Percentiles rank a stretch among this genome's conserved stretches.
phyloP scores from a whole-genome alignment of 1,140 invertebrate species.

The Plectrocnemia conspersa region DNA sequence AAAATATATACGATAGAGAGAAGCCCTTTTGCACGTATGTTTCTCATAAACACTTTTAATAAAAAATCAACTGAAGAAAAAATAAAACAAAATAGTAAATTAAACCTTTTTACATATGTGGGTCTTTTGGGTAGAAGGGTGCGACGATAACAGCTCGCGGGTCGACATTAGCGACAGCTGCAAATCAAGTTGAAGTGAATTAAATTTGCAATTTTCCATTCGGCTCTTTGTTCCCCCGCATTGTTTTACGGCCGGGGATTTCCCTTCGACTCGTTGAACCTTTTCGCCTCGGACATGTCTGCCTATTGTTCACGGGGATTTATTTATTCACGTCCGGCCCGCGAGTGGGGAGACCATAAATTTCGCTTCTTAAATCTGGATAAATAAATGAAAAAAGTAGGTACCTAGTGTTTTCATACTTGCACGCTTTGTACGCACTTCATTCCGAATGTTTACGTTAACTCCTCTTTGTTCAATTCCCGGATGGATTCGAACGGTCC shows the following conservation, averaged over 20 bases:
- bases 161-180: constrained; percentile 23
- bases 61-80: too few relatives aligned
- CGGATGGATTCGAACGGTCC: too few relatives aligned
- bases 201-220: constrained; percentile 27
- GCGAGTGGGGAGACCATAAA: constrained; percentile 8
- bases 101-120: too few relatives aligned
- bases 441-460: too few relatives aligned
- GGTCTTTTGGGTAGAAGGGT: neutral
- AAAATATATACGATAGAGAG: too few relatives aligned
- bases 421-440: too few relatives aligned
- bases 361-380: constrained; percentile 23
- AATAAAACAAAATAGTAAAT: too few relatives aligned
- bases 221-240: constrained; percentile 22
- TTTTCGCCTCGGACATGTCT: constrained; percentile 7
- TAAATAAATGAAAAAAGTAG: constrained; percentile 23
- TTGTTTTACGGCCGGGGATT: constrained; percentile 22
- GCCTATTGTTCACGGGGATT: constrained; percentile 22
- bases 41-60: too few relatives aligned
- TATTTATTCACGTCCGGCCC: constrained; percentile 16
- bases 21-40: too few relatives aligned
- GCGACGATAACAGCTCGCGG: too few relatives aligned
- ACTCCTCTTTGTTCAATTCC: too few relatives aligned
- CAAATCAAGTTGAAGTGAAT: constrained; percentile 25
- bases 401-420: too few relatives aligned
- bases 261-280: constrained; percentile 23